Percentiles rank a stretch among this genome's conserved stretches.
phyloP scores from a whole-genome alignment of 2,888 invertebrate species.

The Polylopha cassiicola region DNA sequence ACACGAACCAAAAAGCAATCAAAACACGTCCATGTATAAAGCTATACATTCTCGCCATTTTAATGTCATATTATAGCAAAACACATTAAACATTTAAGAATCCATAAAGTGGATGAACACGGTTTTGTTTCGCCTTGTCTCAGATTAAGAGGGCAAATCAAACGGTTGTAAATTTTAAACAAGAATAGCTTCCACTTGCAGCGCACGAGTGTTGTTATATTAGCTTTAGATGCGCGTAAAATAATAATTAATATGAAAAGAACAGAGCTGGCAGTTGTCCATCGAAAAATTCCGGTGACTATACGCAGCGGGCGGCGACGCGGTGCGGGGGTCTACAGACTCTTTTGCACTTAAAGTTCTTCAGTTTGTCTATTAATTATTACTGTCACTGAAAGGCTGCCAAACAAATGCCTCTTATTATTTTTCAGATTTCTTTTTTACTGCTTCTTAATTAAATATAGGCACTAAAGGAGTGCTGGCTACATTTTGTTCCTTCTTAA shows the following conservation, averaged over 20 bases:
- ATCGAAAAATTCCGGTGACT: slow-evolving; percentile 53
- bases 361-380: slow-evolving; percentile 4
- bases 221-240: slow-evolving; percentile 66
- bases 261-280: slow-evolving; percentile 64
- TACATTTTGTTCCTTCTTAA: too few species aligned
- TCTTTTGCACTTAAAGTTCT: slow-evolving; percentile 4
- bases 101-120: slow-evolving; percentile 48
- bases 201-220: slow-evolving; percentile 62
- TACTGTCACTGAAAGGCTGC: too few species aligned
- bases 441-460: too few species aligned
- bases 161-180: slow-evolving; percentile 62
- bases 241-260: slow-evolving; percentile 75
- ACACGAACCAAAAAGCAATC: too few species aligned
- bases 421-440: too few species aligned
- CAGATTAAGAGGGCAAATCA: slow-evolving; percentile 67
- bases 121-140: slow-evolving; percentile 50
- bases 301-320: slow-evolving; percentile 29
- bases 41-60: slow-evolving; percentile 15
- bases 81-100: slow-evolving; percentile 39
- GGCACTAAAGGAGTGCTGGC: too few species aligned
- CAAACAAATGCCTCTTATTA: too few species aligned
- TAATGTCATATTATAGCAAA: slow-evolving; percentile 18
- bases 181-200: slow-evolving; percentile 53
- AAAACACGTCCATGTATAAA: too few species aligned
- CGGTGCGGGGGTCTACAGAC: slow-evolving; percentile 16